Evolutionary conservation across 2,113 vertebrate species (phyloP).

Genomic region (Sula dactylatra): DNA sequence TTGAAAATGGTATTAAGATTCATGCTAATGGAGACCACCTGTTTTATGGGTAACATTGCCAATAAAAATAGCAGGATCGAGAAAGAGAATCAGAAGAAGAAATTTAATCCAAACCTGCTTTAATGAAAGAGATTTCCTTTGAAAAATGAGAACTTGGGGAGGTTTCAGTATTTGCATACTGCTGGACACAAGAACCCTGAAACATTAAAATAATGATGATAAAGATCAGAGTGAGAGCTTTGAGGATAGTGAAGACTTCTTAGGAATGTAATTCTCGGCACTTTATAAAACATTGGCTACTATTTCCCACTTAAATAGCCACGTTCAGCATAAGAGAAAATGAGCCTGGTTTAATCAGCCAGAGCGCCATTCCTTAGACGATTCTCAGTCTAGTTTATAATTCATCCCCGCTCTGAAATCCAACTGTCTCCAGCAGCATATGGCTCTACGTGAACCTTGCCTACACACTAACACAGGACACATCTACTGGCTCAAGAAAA

Average conservation of each 20-base stretch:
- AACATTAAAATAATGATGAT: not conserved
- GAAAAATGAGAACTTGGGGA: not conserved
- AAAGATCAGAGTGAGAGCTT: not conserved
- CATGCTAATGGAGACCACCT: constrained; percentile 9
- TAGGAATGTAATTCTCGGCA: not conserved
- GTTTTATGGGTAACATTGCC: not conserved
- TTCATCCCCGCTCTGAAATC: not conserved
- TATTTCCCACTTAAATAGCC: not conserved
- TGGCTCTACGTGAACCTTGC: not conserved
- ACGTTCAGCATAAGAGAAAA: not conserved
- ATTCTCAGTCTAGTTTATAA: not conserved
- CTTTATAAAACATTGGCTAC: not conserved
- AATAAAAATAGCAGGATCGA: not conserved
- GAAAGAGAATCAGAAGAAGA: not conserved
- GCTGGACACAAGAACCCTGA: not conserved
- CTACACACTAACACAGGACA: not conserved
- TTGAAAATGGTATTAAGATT: not conserved
- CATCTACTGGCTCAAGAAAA: not conserved
- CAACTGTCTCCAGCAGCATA: not conserved
- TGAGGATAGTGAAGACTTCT: not conserved
- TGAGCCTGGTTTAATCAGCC: not conserved
- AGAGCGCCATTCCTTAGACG: not conserved
- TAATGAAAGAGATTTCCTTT: not conserved
- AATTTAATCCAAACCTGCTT: not conserved
- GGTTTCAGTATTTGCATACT: not conserved